Evolutionary conservation across 2,113 vertebrate genomes (phyloP), one percentile per base, ranked within the genome.

Genomic region (Podilymbus podiceps): DNA sequence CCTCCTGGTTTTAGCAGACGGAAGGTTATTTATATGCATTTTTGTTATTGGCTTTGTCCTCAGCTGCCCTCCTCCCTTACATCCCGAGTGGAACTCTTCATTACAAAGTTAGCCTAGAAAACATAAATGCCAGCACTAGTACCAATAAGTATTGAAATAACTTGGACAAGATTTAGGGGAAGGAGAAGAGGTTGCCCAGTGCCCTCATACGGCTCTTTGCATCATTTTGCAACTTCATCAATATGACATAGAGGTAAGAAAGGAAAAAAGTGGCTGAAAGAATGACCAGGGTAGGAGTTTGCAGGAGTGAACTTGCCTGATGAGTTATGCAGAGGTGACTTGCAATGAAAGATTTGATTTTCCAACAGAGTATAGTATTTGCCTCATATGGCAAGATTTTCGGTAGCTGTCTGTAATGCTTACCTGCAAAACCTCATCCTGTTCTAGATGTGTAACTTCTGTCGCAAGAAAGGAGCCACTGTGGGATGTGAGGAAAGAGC

Each of bases 401-500:
- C 30, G 22, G 56, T 17, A 53, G 64, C 40, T 46, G 35, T 21
- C 25, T 85, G 28, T 47, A 47, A 3, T 6, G 2, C 23, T 85
- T 4, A 72, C 77, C 13, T 62, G 60, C 22, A 46, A 40, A 82
- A 46, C 21, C 46, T 68, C 27, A 1, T 91, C 82, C 62, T 55
- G 12, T 82, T 86, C 3, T 15, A 98, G 98, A 59, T 86, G 84
- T 98, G 98, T 86, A 92, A 17, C 63, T 78, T 85, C 79, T 98
- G 98, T 75, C 59, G 33, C 25, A 60, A 96, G 94, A 97, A 82
- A 66, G 98, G 98, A 63, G 98, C 98, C 63, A 98, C 98, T 0
- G 97, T 98, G 96, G 98, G 98, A 22, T 98, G 98, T 1, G 98
- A 98, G n/a, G 50, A 96, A 47, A 88, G 88, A 63, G 11, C 31